These are phyloP conservation scores for Heteropelma amictum DNA, from an alignment of 2,888 invertebrate genomes.

Conservation along the genomic window DNA sequence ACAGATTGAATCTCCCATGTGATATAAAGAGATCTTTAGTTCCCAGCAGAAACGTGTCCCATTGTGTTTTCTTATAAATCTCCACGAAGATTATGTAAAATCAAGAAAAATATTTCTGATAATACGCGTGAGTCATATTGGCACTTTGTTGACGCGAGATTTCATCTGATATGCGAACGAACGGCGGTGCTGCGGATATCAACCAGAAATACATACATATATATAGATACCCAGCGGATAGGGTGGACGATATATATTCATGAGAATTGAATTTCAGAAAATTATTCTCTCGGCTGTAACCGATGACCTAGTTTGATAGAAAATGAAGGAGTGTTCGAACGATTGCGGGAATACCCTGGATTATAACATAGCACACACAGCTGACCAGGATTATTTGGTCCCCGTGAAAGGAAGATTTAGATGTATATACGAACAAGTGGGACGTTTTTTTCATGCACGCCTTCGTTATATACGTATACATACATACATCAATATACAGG, in stretches of 20 bases:
- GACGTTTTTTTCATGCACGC: constrained; percentile 11
- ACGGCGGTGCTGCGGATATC: not conserved
- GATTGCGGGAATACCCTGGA: constrained; percentile 45
- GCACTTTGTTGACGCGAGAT: constrained; percentile 40
- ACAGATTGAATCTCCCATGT: too few species aligned
- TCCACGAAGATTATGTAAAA: constrained; percentile 30
- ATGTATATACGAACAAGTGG: constrained; percentile 32
- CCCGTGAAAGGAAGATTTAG: not conserved
- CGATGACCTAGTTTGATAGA: constrained; percentile 53
- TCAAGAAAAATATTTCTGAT: not conserved
- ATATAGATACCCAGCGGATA: not conserved
- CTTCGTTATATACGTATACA: not conserved
- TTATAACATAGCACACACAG: constrained; percentile 33
- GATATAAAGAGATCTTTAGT: too few species aligned
- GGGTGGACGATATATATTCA: constrained; percentile 34
- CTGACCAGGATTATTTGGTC: constrained; percentile 45
- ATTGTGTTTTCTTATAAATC: constrained; percentile 12
- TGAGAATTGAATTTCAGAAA: constrained; percentile 56
- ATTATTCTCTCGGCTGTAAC: constrained; percentile 51
- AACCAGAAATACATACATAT: constrained; percentile 6
- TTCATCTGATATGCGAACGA: constrained; percentile 43
- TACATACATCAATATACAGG: not conserved
- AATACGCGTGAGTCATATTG: constrained; percentile 1
- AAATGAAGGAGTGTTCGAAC: constrained; percentile 53
- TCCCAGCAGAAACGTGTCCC: not conserved